Base-by-base conservation (phyloP, 2,113 vertebrate genomes). In the Chinchilla lanigera region DNA sequence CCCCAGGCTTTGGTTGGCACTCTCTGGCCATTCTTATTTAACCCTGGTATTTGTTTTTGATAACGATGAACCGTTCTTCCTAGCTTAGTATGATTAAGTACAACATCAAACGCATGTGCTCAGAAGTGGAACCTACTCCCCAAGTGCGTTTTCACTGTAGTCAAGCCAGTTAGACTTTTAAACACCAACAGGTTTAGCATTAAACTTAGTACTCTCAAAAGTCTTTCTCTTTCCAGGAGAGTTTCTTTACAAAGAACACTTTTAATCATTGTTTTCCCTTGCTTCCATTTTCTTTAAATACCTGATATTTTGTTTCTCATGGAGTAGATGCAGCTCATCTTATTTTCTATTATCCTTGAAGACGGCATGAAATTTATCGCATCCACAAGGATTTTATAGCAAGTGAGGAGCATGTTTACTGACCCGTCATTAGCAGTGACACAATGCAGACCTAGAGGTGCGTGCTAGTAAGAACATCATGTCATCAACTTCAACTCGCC, bases 101-200 rank as follows among this genome's bases (percentile, higher is more conserved):
- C 26, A 75, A 54, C 4, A 44, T 58, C 14, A 4, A 16, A 28
- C n/a, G 26, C 26, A 11, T 90, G 14, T 93, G 52, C 50, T 78
- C 28, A 81, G 82, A 52, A 30, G 28, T n/a, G 38, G 69, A 10
- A 6, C 52, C 8, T 1, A 6, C 19, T 90, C 13, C 50, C 5
- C 14, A 85, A 17, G 41, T 50, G 7, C 4, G 30, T 78, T 92
- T 93, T 80, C 5, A 24, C 47, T 44, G 75, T 1, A 52, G 22
- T n/a, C 3, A 47, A 94, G 81, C 65, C 81, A 82, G 33, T 61
- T 30, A 60, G 47, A 78, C 69, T 94, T 96, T 67, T 20, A 3
- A 83, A 56, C n/a, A 95, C n/a, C 38, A 33, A 61, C 52, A 65
- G 71, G 63, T 95, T 86, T 83, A 86, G 78, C 97, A 52, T 86